Conservation (phyloP, 2,113 vertebrate species). For the Sylvicapra grimmia region DNA sequence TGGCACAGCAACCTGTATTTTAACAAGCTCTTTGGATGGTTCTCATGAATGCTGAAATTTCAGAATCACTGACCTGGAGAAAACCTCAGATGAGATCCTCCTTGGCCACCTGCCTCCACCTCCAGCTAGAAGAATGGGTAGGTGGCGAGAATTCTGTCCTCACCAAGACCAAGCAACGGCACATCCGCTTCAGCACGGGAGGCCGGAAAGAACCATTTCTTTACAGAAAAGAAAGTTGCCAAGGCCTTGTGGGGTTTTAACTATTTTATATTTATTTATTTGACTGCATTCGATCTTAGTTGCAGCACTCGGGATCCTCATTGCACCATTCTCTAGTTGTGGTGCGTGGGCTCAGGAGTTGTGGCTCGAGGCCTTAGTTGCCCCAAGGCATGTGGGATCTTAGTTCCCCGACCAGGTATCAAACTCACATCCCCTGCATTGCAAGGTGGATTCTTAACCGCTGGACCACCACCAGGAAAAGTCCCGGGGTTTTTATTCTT, state of each 20-base stretch:
- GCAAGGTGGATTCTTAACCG: not conserved
- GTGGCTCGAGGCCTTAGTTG: not conserved
- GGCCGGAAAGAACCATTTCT: not conserved
- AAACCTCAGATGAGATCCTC: not conserved
- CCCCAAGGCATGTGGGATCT: not conserved
- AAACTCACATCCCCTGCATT: not conserved
- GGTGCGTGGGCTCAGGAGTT: not conserved
- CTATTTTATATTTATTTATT: not conserved
- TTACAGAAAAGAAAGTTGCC: not conserved
- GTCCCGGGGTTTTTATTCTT: not conserved
- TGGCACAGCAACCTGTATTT: no score
- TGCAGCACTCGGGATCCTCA: not conserved
- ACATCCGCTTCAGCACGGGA: not conserved
- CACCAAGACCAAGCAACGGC: not conserved
- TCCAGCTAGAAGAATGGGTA: not conserved
- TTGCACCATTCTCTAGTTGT: not conserved
- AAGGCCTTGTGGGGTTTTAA: not conserved
- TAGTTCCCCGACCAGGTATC: not conserved
- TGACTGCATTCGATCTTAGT: not conserved
- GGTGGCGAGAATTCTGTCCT: not conserved
- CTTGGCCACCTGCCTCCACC: not conserved
- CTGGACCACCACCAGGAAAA: not conserved
- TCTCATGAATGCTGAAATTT: not conserved
- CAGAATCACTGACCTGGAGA: not conserved
- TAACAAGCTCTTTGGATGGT: not conserved